A percentile compares a stretch with the other conserved stretches of the same genome.
These are phyloP conservation scores for Epinephelus cyanopodus DNA, from an alignment of 2,113 vertebrate genomes.

Conservation along the genomic window DNA sequence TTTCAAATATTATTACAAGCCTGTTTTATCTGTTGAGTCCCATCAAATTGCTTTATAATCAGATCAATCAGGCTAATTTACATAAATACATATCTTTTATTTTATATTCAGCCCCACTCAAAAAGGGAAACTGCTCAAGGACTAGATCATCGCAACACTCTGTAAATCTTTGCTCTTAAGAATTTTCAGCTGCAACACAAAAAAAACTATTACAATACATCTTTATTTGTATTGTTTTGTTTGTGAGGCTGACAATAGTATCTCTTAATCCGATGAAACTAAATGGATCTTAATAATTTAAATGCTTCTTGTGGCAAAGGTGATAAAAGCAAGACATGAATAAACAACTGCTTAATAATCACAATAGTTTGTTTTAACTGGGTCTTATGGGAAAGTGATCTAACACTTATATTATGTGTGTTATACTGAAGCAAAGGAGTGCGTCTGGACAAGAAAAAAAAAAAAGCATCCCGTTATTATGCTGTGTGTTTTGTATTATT, in stretches of 20 bases:
- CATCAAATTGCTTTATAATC: slow-evolving; percentile 53
- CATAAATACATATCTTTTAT: slow-evolving; percentile 43
- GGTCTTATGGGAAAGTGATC: slow-evolving; percentile 24
- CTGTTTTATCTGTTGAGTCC: slow-evolving; percentile 42
- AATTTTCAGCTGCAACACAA: slow-evolving; percentile 17
- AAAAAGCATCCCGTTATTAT: slow-evolving; percentile 16
- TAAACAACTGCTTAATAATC: background rate
- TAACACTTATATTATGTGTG: slow-evolving; percentile 31
- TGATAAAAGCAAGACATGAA: background rate
- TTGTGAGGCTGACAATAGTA: slow-evolving; percentile 19
- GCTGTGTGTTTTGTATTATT: slow-evolving; percentile 56
- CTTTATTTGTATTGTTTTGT: background rate
- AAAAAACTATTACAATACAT: slow-evolving; percentile 12
- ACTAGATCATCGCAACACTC: slow-evolving; percentile 19
- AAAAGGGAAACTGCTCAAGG: background rate
- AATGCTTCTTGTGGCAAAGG: background rate
- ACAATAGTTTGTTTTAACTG: slow-evolving; percentile 24
- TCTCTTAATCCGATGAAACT: slow-evolving; percentile 15
- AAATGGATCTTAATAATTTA: background rate
- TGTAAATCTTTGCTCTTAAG: slow-evolving; percentile 22
- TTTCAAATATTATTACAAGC: slow-evolving; percentile 41
- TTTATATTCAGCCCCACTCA: slow-evolving; percentile 31
- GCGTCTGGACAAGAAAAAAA: slow-evolving; percentile 8
- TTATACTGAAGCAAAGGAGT: slow-evolving; percentile 2
- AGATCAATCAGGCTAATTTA: slow-evolving; percentile 53